These are phyloP conservation scores for Ammodytes marinus DNA, from an alignment of 2,113 vertebrate genomes.

Conservation along the genomic window DNA sequence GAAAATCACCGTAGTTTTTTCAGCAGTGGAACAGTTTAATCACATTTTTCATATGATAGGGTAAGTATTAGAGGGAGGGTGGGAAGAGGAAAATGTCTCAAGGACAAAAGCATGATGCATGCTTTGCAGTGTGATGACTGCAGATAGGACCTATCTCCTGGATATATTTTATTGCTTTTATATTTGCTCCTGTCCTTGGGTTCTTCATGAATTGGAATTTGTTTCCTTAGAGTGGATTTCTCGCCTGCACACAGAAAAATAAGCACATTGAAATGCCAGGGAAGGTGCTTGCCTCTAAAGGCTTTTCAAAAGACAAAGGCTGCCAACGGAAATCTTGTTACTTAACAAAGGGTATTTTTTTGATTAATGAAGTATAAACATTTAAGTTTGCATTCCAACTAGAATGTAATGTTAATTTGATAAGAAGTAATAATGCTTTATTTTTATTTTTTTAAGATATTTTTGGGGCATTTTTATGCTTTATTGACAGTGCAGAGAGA, in stretches of 20 bases:
- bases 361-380: neutral
- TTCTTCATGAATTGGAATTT: slow-evolving; percentile 76
- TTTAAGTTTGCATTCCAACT: neutral
- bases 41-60: slow-evolving; percentile 82
- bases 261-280: slow-evolving; percentile 56
- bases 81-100: slow-evolving; percentile 75
- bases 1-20: slow-evolving; percentile 69
- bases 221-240: slow-evolving; percentile 75
- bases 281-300: slow-evolving; percentile 43
- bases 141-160: slow-evolving; percentile 79
- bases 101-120: slow-evolving; percentile 85
- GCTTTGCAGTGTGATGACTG: slow-evolving; percentile 76
- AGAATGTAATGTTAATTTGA: neutral
- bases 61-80: slow-evolving; percentile 64
- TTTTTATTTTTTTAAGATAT: too few relatives aligned
- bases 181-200: slow-evolving; percentile 80
- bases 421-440: neutral
- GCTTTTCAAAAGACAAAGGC: slow-evolving; percentile 28
- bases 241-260: slow-evolving; percentile 45
- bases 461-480: too few relatives aligned
- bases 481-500: too few relatives aligned
- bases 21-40: slow-evolving; percentile 77
- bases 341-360: neutral
- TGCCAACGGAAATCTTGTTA: neutral
- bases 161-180: slow-evolving; percentile 82